These are phyloP conservation scores for Hipparchia sbordonii DNA, from an alignment of 2,888 invertebrate genomes.

Conservation along the genomic window DNA sequence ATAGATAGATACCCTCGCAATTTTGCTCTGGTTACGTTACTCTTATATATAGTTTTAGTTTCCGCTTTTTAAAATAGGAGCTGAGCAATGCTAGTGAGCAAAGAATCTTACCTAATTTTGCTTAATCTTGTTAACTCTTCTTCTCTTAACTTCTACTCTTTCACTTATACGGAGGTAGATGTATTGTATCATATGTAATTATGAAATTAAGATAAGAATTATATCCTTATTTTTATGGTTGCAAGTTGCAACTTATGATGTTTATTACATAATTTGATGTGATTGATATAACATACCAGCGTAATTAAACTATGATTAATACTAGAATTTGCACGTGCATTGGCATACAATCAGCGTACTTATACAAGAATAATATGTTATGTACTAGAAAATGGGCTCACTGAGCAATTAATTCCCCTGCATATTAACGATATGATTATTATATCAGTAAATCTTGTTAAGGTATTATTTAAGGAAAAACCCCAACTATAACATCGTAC, in stretches of 20 bases:
- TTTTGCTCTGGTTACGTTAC: too few species aligned
- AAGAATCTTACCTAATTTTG: too few species aligned
- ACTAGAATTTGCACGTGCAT: constrained; percentile 1
- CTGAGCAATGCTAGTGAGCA: too few species aligned
- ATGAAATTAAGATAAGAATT: not conserved
- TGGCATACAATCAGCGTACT: not conserved
- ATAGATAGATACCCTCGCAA: too few species aligned
- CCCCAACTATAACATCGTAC: not conserved
- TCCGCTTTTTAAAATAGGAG: too few species aligned
- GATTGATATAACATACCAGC: not conserved
- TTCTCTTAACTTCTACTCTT: too few species aligned
- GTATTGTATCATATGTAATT: too few species aligned
- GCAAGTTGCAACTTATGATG: not conserved
- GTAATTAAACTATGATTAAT: not conserved
- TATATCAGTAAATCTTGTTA: constrained; percentile 5
- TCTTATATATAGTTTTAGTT: too few species aligned
- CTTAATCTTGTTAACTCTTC: too few species aligned
- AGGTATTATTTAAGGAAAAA: constrained; percentile 15
- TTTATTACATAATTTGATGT: not conserved
- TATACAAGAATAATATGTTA: not conserved
- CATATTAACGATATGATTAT: constrained; percentile 11
- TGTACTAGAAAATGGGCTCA: constrained; percentile 7
- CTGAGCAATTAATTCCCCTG: not conserved
- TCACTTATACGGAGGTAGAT: not conserved
- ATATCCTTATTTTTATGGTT: not conserved